Evolutionary conservation across 1,140 invertebrate genomes (phyloP), one percentile per base, ranked within the genome.

Genomic region (Drosophila insularis): DNA sequence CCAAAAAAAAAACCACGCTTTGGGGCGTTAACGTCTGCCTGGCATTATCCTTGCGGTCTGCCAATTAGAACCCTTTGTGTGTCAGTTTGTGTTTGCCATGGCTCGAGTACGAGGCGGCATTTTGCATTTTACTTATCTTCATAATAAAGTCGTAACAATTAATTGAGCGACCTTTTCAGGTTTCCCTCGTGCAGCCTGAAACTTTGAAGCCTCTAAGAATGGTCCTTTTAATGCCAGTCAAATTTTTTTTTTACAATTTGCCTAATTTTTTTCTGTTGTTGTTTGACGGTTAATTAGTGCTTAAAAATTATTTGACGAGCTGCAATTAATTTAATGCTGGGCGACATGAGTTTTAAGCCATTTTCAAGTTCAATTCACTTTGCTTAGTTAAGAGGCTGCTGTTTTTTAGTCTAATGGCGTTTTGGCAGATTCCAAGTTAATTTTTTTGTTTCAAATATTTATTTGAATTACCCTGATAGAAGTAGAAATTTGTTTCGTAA

Each of bases 121-220:
- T 67, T 40, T 50, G 43, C 43, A 50, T 50, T 50, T 69, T 71
- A 89, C 85, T 89, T 89, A 91, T 91, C 89, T 90, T 72, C 90
- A 91, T 89, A 91, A 91, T 91, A 90, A 87, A 91, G 82, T 90
- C 90, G 81, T 91, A 91, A 91, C 78, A 91, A 91, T 91, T 91
- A 91, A 91, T 91, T 91, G 90, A 68, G 89, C 71, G 74, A 79
- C 80, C 85, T 78, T 89, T 60, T 46, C 43, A 50, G 43, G 17
- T 50, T 50, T 50, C 43, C 7, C 43, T 43, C 6, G n/a, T 43
- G 40, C 40, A 43, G 40, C 1, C 43, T 21, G 8, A 50, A 19
- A 21, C 2, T n/a, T 50, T 50, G 17, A 50, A 50, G 14, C 17
- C 17, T 14, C 14, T 2, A 19, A 8, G 90, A 66, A 85, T 67